Conservation (phyloP, 23 tunicate species). For the Styela plicata region DNA sequence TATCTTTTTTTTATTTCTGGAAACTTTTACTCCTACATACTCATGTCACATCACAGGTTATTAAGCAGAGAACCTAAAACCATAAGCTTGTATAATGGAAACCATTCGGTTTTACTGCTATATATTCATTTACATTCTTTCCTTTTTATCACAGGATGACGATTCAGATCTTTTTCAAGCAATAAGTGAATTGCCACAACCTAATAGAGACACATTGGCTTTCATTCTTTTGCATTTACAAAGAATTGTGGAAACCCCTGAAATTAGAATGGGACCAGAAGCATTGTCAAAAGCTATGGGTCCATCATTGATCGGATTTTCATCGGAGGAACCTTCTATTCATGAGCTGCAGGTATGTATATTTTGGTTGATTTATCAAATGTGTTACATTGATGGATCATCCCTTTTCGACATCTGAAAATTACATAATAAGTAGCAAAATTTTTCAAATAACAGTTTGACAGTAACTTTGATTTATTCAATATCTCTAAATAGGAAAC, state of each 20-base stretch:
- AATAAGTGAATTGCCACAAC: conserved; percentile 35
- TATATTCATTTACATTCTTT: neutral
- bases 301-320: conserved; percentile 78
- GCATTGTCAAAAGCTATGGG: conserved; percentile 85
- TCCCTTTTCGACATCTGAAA: neutral
- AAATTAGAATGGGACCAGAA: conserved; percentile 75
- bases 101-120: too few relatives aligned
- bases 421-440: neutral
- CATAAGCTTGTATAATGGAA: too few relatives aligned
- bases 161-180: conserved; percentile 28
- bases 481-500: neutral
- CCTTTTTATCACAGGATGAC: neutral
- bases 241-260: conserved; percentile 57
- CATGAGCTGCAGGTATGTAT: conserved; percentile 52
- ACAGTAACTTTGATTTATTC: neutral
- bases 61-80: too few relatives aligned
- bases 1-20: too few relatives aligned
- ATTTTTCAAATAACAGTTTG: neutral
- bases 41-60: too few relatives aligned
- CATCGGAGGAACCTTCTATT: conserved; percentile 56
- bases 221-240: conserved; percentile 83
- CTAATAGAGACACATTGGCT: conserved; percentile 78
- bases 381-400: too few relatives aligned
- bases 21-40: too few relatives aligned
- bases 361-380: too few relatives aligned